Percentiles rank a stretch among this genome's conserved stretches.
These are phyloP conservation scores for Pseudococcus viburni DNA, from an alignment of 2,888 invertebrate genomes.

Conservation along the genomic window DNA sequence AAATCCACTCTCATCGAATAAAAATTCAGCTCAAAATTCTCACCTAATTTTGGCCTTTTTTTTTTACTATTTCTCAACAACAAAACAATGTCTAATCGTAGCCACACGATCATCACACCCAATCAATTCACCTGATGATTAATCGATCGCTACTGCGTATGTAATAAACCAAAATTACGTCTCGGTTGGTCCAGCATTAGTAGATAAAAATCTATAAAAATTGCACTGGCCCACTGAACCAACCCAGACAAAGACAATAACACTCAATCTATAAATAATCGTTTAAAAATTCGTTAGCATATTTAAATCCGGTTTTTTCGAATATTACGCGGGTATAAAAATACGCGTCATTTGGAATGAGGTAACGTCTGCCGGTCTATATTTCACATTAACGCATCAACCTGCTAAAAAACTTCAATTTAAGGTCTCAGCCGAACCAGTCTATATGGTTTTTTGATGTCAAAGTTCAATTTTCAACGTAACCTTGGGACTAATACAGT, in stretches of 20 bases:
- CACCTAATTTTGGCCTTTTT: no score
- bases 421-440: slow-evolving; percentile 4
- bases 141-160: background rate
- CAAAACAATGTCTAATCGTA: background rate
- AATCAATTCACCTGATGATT: background rate
- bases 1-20: no score
- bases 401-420: background rate
- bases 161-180: background rate
- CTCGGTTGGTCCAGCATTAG: background rate
- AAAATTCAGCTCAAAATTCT: no score
- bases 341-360: slow-evolving; percentile 5
- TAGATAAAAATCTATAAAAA: slow-evolving; percentile 18
- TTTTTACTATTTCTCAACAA: background rate
- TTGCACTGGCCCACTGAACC: background rate
- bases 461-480: background rate
- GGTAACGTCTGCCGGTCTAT: slow-evolving; percentile 6
- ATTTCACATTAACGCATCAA: background rate
- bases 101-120: background rate
- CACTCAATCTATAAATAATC: slow-evolving; percentile 12
- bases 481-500: background rate
- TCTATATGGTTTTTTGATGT: background rate
- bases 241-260: background rate
- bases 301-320: slow-evolving; percentile 31
- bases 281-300: slow-evolving; percentile 25
- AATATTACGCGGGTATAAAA: slow-evolving; percentile 24